Base-by-base conservation (phyloP, 1,140 invertebrate species). In the Scaptomyza pallida region DNA sequence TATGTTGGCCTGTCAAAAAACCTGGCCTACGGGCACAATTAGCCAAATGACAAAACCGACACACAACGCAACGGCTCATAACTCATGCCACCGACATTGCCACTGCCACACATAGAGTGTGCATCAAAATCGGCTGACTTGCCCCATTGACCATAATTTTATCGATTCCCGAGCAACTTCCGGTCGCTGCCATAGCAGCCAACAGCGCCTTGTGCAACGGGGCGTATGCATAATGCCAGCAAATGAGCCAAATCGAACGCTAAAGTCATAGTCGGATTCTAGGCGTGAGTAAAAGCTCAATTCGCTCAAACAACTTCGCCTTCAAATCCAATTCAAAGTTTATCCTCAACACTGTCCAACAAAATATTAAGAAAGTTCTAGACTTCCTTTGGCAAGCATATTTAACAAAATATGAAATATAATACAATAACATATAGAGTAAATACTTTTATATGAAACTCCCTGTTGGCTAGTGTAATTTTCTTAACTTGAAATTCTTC, bases 41-140 rank as follows among this genome's bases (percentile, higher is more conserved):
- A 85, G 81, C 81, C 73, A 81, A 88, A 86, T 81, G 81, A 85
- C 81, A 85, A 77, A 86, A 59, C 57, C 64, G 50, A 81, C 81
- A 81, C 81, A 78, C 81, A 69, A 59, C 44, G 59, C 69, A 45
- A 10, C 43, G 61, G 50, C 80, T 54, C 82, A 86, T 81, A 85
- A 86, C 70, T 85, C 77, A 81, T 81, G 65, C 60, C 61, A 26
- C 23, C 6, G 23, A 4, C 21, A 4, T 23, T 23, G 21, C 21
- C 21, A 51, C 51, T 77, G 65, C 56, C 61, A 51, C 52, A 41
- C 33, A 48, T 35, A 45, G n/a, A n/a, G 47, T 33, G 33, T 69
- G 30, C 41, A 5, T 62, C 57, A 62, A 47, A 52, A 15, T 40
- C 26, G 5, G 43, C 33, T 47, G 26, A 30, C 33, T 50, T 45